Evolutionary conservation across 2,797 vertebrate species (phyloP).

Genomic region (Rhyacichthys aspro): DNA sequence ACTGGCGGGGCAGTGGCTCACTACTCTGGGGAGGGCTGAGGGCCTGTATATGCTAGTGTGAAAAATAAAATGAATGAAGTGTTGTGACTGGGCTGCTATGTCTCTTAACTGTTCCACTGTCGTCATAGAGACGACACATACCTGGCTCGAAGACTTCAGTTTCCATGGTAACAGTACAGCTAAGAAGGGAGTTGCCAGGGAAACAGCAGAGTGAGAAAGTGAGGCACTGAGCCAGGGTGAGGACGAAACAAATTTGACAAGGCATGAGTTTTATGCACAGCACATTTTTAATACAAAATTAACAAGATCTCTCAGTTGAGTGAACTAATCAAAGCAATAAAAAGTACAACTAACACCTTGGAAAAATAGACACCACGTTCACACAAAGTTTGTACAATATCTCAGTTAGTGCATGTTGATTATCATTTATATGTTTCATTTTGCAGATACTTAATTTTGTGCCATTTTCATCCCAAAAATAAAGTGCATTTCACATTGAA

Average conservation of each 20-base stretch:
- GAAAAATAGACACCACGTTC: constrained; percentile 87
- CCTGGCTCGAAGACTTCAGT: constrained; percentile 64
- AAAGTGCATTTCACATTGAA: constrained; percentile 89
- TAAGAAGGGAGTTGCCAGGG: constrained; percentile 73
- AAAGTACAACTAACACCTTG: constrained; percentile 85
- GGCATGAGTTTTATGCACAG: constrained; percentile 80
- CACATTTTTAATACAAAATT: constrained; percentile 88
- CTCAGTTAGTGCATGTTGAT: constrained; percentile 85
- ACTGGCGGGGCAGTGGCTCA: constrained; percentile 38
- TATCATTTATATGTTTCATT: constrained; percentile 80
- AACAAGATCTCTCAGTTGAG: constrained; percentile 82
- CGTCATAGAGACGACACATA: constrained; percentile 65
- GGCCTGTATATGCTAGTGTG: constrained; percentile 50
- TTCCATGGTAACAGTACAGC: constrained; percentile 78
- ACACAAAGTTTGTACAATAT: constrained; percentile 80
- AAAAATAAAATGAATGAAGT: constrained; percentile 73
- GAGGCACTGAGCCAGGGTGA: constrained; percentile 33
- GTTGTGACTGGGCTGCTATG: constrained; percentile 27
- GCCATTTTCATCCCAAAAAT: constrained; percentile 83
- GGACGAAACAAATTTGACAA: constrained; percentile 63
- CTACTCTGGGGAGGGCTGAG: constrained; percentile 29
- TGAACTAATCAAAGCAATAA: constrained; percentile 85
- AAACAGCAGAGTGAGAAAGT: constrained; percentile 62
- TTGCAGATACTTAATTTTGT: constrained; percentile 87
- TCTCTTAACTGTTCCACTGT: constrained; percentile 51